Conservation (phyloP, 2,888 invertebrate species). For the Germaria angustata region DNA sequence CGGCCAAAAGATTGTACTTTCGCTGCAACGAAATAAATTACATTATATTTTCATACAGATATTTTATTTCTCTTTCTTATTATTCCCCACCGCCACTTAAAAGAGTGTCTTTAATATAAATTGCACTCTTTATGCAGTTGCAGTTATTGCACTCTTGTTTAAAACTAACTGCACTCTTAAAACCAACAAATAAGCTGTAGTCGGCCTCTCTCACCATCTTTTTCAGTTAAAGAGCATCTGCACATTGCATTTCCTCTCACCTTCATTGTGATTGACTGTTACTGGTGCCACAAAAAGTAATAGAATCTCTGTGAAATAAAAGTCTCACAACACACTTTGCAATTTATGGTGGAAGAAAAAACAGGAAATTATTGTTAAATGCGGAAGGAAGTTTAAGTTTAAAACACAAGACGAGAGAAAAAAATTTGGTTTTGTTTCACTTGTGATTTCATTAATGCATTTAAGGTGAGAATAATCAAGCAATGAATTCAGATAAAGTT, state of each 20-base stretch:
- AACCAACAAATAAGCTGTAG: background rate
- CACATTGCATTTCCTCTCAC: background rate
- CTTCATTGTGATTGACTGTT: background rate
- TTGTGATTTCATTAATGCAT: background rate
- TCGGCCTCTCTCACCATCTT: background rate
- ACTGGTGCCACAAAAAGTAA: too few relatives aligned
- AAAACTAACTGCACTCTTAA: too few relatives aligned
- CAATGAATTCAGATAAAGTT: background rate
- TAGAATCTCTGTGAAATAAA: background rate
- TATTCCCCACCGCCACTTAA: background rate
- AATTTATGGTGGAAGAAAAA: constrained; percentile 26
- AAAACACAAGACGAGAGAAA: constrained; percentile 28
- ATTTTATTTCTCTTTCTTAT: background rate
- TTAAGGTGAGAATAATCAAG: background rate
- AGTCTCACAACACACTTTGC: background rate
- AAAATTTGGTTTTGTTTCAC: background rate
- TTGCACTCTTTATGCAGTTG: background rate
- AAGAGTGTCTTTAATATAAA: background rate
- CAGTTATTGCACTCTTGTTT: background rate
- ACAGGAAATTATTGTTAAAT: constrained; percentile 55
- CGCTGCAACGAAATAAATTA: background rate
- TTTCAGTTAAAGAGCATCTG: background rate
- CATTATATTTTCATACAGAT: background rate
- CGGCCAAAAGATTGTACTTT: background rate
- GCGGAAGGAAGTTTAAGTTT: constrained; percentile 61